Evolutionary conservation across 2,797 vertebrate species (phyloP), one percentile per base, ranked within the genome.

Genomic region (Crenuchus spilurus): DNA sequence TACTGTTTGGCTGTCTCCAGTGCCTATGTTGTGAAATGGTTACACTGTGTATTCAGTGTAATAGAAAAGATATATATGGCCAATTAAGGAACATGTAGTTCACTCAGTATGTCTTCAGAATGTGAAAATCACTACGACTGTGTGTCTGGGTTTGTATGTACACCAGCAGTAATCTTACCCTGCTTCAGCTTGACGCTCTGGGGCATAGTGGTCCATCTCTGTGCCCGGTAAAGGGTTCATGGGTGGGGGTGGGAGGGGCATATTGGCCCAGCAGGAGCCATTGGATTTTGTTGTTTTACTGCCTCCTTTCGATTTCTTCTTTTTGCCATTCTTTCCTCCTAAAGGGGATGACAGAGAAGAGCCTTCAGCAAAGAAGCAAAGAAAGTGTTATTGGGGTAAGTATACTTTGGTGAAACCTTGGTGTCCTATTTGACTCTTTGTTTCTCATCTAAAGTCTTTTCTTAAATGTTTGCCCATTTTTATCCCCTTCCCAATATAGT

Each of bases 311-410:
- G 83, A 95, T 90, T 99, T 99, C 93, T 99, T 99, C 92, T 98
- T 99, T 90, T 99, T 99, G 16, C 97, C 97, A 86, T 96, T 95
- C 90, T 99, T 99, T 9, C 97, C 97, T 91, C 96, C 98, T 99
- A 49, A 46, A 70, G 26, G 18, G 63, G 41, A 31, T 42, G 66
- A 52, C 18, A 64, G 18, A 71, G 13, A 60, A 46, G 51, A 41
- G 20, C 16, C 33, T 51, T 67, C 54, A 67, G 10, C 41, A 57
- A 70, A 48, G 33, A 55, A 49, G 49, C 30, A 22, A 39, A 46
- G 16, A 33, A 13, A n/a, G n/a, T n/a, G n/a, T n/a, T n/a, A n/a
- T n/a, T n/a, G n/a, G n/a, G n/a, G n/a, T n/a, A n/a, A n/a, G n/a
- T n/a, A n/a, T n/a, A n/a, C n/a, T n/a, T n/a, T n/a, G n/a, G n/a